Evolutionary conservation across 1,140 invertebrate species (phyloP).

Genomic region (Eupristina koningsbergeri): DNA sequence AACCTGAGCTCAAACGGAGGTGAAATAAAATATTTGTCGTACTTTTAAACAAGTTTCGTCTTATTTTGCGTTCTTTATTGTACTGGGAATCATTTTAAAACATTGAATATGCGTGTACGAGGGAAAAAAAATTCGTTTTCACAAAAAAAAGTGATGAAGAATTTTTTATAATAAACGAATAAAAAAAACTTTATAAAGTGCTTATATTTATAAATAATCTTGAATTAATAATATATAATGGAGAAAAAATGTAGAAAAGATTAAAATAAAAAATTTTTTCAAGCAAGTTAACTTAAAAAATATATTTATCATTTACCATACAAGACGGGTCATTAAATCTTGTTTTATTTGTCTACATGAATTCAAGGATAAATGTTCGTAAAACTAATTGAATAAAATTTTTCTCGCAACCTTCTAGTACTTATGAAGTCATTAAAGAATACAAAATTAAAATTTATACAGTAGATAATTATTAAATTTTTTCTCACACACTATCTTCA

Average conservation of each 20-base stretch:
- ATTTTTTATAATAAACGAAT: too few relatives aligned
- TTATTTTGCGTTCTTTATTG: background rate
- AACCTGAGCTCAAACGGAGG: background rate
- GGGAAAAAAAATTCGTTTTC: background rate
- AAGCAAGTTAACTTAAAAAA: background rate
- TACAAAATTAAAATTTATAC: slow-evolving; percentile 7
- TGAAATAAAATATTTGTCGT: background rate
- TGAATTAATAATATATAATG: too few relatives aligned
- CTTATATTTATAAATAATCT: too few relatives aligned
- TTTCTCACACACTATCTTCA: background rate
- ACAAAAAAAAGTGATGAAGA: too few relatives aligned
- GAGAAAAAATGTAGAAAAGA: too few relatives aligned
- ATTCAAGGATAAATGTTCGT: background rate
- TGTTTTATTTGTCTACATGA: background rate
- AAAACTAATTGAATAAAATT: background rate
- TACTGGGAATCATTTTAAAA: background rate
- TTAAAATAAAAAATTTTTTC: too few relatives aligned
- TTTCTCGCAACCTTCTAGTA: background rate
- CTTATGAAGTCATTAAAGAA: background rate
- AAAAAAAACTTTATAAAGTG: too few relatives aligned
- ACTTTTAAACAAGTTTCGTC: background rate
- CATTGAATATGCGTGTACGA: background rate
- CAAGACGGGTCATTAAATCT: background rate
- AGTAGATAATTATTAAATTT: background rate
- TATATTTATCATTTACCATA: background rate